Evolutionary conservation across 2,888 invertebrate genomes (phyloP).

Genomic region (Rotaria magnacalcarata): DNA sequence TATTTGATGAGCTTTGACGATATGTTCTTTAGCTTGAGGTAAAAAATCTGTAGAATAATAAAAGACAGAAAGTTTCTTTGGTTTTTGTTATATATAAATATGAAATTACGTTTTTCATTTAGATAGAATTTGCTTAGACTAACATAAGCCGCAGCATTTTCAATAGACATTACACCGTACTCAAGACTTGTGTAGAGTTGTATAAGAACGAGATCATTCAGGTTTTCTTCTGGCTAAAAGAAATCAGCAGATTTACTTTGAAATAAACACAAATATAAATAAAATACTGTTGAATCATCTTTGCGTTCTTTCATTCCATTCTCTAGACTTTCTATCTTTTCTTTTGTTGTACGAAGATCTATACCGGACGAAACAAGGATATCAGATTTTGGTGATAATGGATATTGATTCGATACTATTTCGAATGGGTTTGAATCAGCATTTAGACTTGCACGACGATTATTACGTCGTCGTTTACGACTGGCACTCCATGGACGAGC

Average conservation of each 20-base stretch:
- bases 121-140: not conserved
- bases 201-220: not conserved
- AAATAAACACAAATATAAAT: not conserved
- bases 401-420: not conserved
- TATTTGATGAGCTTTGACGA: not conserved
- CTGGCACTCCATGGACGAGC: not conserved
- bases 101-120: not conserved
- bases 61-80: not conserved
- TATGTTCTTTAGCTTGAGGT: conserved; percentile 1
- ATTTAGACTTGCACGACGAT: not conserved
- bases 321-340: not conserved
- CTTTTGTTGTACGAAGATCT: not conserved
- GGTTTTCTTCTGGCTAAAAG: not conserved
- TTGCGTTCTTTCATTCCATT: not conserved
- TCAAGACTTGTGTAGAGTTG: not conserved
- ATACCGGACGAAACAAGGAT: not conserved
- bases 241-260: not conserved
- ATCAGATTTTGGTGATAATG: not conserved
- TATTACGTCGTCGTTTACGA: not conserved
- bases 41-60: not conserved
- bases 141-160: conserved; percentile 4
- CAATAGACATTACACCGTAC: not conserved
- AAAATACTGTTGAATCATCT: not conserved
- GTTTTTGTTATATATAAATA: not conserved
- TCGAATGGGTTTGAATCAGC: not conserved